A percentile compares a stretch with the other conserved stretches of the same genome.
phyloP scores from a whole-genome alignment of 1,140 invertebrate species.

The Daktulosphaira vitifoliae region DNA sequence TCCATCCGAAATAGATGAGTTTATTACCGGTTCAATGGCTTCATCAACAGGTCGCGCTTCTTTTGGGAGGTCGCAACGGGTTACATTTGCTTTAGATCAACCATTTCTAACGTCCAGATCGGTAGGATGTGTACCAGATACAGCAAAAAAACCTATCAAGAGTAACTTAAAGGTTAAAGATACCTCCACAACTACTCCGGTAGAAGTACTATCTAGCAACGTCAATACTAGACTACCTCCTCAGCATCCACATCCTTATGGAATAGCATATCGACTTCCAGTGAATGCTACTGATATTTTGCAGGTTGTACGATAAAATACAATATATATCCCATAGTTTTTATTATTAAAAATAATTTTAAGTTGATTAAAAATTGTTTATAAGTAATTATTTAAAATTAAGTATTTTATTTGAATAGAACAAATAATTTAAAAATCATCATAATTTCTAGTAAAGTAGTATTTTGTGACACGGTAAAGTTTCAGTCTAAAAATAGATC shows the following conservation, averaged over 20 bases:
- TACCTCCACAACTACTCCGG: neutral
- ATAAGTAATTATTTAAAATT: too few relatives aligned
- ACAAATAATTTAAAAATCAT: too few relatives aligned
- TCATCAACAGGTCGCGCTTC: conserved; percentile 35
- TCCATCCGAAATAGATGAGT: conserved; percentile 5
- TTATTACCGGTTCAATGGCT: neutral
- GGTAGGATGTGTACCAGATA: neutral
- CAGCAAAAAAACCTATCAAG: conserved; percentile 16
- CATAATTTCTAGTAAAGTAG: too few relatives aligned
- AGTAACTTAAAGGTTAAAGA: conserved; percentile 25
- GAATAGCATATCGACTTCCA: conserved; percentile 13
- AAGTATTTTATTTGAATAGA: too few relatives aligned
- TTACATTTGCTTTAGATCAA: conserved; percentile 40
- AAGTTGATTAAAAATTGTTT: too few relatives aligned
- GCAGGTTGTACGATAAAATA: conserved; percentile 15
- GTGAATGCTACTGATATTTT: neutral
- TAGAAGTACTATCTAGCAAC: neutral
- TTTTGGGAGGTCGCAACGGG: conserved; percentile 40
- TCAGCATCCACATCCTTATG: conserved; percentile 19
- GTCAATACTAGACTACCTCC: conserved; percentile 20
- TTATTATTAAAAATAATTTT: too few relatives aligned
- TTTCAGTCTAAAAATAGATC: too few relatives aligned
- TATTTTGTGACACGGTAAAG: too few relatives aligned
- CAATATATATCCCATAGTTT: too few relatives aligned
- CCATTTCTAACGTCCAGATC: neutral